phyloP scores from a whole-genome alignment of 2,797 vertebrate species.

The Pipistrellus pygmaeus region DNA sequence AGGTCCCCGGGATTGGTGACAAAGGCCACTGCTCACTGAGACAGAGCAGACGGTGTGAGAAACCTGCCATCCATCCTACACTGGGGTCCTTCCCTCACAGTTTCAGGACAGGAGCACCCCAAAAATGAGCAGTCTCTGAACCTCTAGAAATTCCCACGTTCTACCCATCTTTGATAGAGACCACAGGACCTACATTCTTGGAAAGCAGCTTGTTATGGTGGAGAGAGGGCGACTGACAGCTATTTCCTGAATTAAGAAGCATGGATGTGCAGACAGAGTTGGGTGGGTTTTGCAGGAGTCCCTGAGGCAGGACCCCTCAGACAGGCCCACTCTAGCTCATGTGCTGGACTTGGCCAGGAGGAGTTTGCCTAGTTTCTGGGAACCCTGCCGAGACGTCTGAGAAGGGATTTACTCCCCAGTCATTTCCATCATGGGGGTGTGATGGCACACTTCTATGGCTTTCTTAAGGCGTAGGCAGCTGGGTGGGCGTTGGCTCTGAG shows the following conservation, averaged over 20 bases:
- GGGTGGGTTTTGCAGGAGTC: not conserved
- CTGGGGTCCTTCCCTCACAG: not conserved
- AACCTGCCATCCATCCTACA: not conserved
- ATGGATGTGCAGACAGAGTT: not conserved
- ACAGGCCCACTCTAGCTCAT: not conserved
- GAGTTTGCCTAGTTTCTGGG: not conserved
- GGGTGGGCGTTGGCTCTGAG: not conserved
- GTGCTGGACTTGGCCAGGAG: not conserved
- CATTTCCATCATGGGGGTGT: not conserved
- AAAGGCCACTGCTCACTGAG: not conserved
- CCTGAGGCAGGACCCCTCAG: not conserved
- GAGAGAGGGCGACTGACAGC: not conserved
- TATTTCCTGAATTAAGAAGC: constrained; percentile 16
- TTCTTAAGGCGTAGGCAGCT: not conserved
- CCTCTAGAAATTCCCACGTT: not conserved
- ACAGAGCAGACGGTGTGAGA: not conserved
- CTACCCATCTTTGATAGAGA: not conserved
- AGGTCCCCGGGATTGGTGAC: not conserved
- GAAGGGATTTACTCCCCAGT: not conserved
- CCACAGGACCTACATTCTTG: not conserved
- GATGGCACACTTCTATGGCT: not conserved
- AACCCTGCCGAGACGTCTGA: not conserved
- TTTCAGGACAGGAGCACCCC: not conserved
- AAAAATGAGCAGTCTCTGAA: not conserved
- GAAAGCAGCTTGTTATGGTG: not conserved